A percentile compares a stretch with the other conserved stretches of the same genome.
phyloP scores from a whole-genome alignment of 2,113 vertebrate species.

The Litocranius walleri region DNA sequence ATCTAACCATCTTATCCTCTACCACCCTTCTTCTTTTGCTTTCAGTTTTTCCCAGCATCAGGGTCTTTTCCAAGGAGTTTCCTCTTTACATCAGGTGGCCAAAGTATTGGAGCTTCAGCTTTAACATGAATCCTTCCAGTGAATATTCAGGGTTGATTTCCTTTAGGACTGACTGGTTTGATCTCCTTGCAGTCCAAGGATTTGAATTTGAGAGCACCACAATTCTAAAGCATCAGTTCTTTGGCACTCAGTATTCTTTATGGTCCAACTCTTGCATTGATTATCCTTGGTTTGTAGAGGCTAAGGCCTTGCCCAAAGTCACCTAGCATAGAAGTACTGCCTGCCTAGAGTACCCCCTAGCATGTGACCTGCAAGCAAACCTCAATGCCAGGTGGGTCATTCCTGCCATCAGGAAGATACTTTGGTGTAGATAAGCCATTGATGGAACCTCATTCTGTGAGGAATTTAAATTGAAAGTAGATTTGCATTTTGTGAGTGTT shows the following conservation, averaged over 20 bases:
- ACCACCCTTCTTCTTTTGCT: neutral
- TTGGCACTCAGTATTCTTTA: neutral
- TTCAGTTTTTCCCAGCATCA: neutral
- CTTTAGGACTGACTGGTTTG: neutral
- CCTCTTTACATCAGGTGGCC: neutral
- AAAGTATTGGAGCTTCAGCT: neutral
- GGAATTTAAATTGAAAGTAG: neutral
- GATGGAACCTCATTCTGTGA: neutral
- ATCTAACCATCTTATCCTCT: neutral
- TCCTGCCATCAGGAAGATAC: fast-evolving
- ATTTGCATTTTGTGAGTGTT: neutral
- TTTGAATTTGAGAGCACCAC: neutral
- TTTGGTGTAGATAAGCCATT: neutral
- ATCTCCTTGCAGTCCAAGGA: neutral
- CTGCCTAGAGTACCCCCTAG: neutral
- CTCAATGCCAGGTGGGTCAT: neutral
- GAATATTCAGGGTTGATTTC: neutral
- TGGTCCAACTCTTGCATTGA: neutral
- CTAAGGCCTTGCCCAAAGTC: neutral
- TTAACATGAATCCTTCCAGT: neutral
- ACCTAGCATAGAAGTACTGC: neutral
- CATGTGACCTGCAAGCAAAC: neutral
- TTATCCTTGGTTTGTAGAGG: neutral
- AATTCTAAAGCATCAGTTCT: neutral
- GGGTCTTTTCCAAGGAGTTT: neutral